Percentiles rank a stretch among this genome's conserved stretches.
Conservation (phyloP, 1,140 invertebrate genomes). For the Reticulitermes speratus region DNA sequence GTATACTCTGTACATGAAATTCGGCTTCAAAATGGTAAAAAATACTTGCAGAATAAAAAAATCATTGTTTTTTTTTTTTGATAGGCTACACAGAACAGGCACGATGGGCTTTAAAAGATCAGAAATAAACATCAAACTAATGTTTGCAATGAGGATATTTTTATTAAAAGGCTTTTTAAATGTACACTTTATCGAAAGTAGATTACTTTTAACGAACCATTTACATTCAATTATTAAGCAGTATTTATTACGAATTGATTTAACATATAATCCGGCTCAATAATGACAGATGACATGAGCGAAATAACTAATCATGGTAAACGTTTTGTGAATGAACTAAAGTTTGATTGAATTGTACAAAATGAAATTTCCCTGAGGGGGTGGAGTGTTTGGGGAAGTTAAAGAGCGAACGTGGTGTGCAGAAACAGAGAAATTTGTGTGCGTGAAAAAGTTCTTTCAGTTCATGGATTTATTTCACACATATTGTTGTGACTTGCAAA, state of each 20-base stretch:
- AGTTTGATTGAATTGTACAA: not conserved
- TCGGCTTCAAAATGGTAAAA: too few relatives aligned
- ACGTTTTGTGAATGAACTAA: not conserved
- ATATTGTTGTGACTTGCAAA: too few relatives aligned
- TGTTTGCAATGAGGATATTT: not conserved
- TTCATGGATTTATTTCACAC: too few relatives aligned
- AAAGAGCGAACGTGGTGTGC: not conserved
- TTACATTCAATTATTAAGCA: not conserved
- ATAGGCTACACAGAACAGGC: not conserved
- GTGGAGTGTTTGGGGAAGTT: not conserved
- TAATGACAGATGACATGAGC: not conserved
- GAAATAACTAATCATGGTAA: not conserved
- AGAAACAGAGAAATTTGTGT: not conserved
- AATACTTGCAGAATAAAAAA: too few relatives aligned
- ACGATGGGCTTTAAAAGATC: not conserved
- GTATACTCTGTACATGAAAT: too few relatives aligned
- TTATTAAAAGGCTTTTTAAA: not conserved
- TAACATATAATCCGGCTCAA: not conserved
- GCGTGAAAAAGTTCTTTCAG: too few relatives aligned
- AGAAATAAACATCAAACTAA: not conserved
- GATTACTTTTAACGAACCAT: not conserved
- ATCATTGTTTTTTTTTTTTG: too few relatives aligned
- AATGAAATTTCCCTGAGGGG: too few relatives aligned
- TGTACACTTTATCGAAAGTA: not conserved
- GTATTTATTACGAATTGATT: constrained; percentile 1